Base-by-base conservation (phyloP, 92 coral and sea anemone genomes). In the Porites lobata region DNA sequence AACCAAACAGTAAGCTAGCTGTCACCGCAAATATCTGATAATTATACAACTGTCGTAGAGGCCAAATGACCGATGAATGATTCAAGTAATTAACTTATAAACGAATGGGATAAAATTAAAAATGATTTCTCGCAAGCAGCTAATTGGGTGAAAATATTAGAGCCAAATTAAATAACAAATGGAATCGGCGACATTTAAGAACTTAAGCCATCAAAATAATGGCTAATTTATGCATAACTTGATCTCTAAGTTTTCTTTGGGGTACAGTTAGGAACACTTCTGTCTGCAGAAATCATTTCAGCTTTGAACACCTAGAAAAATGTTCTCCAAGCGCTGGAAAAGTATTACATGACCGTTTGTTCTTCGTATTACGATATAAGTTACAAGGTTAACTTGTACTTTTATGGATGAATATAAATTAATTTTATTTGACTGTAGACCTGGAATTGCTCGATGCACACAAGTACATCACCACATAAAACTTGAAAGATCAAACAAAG, bases 161-260 rank as follows among this genome's bases (percentile, higher is more conserved):
- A 50, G 18, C 70, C 19, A 70, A 9, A 1, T 69, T 50, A 0
- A 19, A 82, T 38, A 11, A 57, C 69, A 82, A 56, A 38, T 43
- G 78, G 69, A 6, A 11, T 24, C 29, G 7, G 20, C 4, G 74
- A 58, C 11, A 70, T 19, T 1, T 50, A 53, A 18, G 26, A n/a
- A 10, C n/a, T 6, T 50, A 51, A 20, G 11, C 7, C 14, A 80
- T 47, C 11, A 2, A 20, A 84, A 50, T 17, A 15, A 43, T 38
- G 58, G 9, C 29, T 85, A 85, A 85, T 76, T 78, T 85, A 85
- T 85, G 89, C 89, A 85, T 85, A 85, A 77, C 89, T 52, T 54
- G 47, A 66, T 85, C 83, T 85, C 89, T 77, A 85, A 85, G 89
- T 77, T n/a, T 61, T 63, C 74, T 65, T 13, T 50, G 26, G 53